phyloP scores from a whole-genome alignment of 2,888 invertebrate species.

The Andrena flavipes region DNA sequence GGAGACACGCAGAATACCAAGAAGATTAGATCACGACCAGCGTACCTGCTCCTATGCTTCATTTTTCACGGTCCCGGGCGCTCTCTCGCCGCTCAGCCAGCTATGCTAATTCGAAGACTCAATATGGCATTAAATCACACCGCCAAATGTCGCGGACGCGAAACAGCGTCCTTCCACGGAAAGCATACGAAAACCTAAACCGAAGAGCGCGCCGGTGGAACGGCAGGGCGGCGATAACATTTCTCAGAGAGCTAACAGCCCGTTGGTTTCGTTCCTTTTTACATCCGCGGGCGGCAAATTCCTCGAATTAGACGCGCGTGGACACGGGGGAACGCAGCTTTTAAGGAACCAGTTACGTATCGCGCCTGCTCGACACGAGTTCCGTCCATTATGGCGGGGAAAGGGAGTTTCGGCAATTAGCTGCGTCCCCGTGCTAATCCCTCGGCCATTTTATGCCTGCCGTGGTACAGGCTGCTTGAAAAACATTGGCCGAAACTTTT shows the following conservation, averaged over 20 bases:
- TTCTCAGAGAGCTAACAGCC: conserved; percentile 39
- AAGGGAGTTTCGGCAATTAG: conserved; percentile 64
- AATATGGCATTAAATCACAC: conserved; percentile 65
- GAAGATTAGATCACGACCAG: conserved; percentile 61
- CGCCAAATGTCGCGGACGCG: conserved; percentile 46
- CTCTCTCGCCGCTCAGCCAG: conserved; percentile 25
- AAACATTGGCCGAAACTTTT: not conserved
- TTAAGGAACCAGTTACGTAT: conserved; percentile 60
- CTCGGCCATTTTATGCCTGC: conserved; percentile 34
- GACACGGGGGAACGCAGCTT: conserved; percentile 19
- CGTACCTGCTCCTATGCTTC: conserved; percentile 3
- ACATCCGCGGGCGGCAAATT: conserved; percentile 37
- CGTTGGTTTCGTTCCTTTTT: conserved; percentile 37
- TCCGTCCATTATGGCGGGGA: conserved; percentile 36
- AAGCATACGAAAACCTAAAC: conserved; percentile 22
- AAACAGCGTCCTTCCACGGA: not conserved
- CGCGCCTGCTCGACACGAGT: conserved; percentile 35
- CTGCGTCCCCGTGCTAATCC: conserved; percentile 43
- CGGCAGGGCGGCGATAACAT: conserved; percentile 33
- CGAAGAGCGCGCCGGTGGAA: conserved; percentile 10
- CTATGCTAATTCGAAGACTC: conserved; percentile 66
- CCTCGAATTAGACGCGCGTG: conserved; percentile 59
- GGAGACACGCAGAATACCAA: conserved; percentile 54
- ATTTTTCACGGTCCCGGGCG: conserved; percentile 40
- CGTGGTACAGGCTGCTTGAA: not conserved